A percentile compares a stretch with the other conserved stretches of the same genome.
These are phyloP conservation scores for Acanthisitta chloris DNA, from an alignment of 2,113 vertebrate genomes.

Conservation along the genomic window DNA sequence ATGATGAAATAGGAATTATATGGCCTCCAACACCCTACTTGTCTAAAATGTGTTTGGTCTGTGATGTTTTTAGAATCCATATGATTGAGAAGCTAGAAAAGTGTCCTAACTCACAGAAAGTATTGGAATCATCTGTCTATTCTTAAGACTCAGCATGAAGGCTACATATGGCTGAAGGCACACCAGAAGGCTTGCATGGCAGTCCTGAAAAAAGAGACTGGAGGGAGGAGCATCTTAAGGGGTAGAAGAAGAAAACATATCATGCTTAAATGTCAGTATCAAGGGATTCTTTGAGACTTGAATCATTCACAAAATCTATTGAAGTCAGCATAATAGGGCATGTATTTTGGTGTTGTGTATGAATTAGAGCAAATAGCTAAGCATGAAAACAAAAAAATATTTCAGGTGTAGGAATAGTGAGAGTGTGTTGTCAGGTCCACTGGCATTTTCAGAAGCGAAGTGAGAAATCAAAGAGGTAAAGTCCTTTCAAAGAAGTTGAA, in stretches of 20 bases:
- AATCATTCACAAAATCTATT: neutral
- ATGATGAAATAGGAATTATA: neutral
- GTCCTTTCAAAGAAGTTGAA: neutral
- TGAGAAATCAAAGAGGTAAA: neutral
- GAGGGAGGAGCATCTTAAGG: neutral
- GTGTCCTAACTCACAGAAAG: neutral
- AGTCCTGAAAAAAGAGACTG: neutral
- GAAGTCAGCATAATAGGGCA: neutral
- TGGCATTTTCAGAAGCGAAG: neutral
- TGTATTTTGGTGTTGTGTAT: neutral
- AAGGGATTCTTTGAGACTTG: neutral
- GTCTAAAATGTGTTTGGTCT: neutral
- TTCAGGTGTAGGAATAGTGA: neutral
- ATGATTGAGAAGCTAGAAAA: neutral
- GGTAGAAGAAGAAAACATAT: neutral
- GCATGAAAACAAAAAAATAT: neutral
- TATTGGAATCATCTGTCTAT: neutral
- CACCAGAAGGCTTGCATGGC: neutral
- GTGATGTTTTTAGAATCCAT: neutral
- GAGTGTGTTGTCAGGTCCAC: neutral
- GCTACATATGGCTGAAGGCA: neutral
- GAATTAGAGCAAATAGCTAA: neutral
- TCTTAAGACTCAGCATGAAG: neutral
- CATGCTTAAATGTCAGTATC: neutral
- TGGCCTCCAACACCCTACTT: neutral